A percentile compares a stretch with the other conserved stretches of the same genome.
phyloP scores from a whole-genome alignment of 2,888 invertebrate species.

The Terebella lapidaria region DNA sequence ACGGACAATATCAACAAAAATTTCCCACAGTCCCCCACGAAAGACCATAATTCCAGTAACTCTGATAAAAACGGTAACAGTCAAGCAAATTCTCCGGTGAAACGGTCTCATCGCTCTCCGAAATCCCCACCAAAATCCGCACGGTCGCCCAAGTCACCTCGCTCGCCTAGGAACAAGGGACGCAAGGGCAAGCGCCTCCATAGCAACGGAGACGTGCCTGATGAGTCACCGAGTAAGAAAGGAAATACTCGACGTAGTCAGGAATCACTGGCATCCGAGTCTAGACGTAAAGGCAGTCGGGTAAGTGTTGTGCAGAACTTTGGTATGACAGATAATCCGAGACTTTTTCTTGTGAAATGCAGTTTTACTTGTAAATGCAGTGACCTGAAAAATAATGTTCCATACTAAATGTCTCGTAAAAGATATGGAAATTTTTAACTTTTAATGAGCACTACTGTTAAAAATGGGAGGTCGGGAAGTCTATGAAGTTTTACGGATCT shows the following conservation, averaged over 20 bases:
- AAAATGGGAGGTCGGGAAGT: no score
- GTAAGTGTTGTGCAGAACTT: not conserved
- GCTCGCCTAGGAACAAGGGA: conserved; percentile 1
- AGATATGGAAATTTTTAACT: no score
- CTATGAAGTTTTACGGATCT: no score
- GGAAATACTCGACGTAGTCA: not conserved
- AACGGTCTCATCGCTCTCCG: not conserved
- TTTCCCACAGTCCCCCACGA: not conserved
- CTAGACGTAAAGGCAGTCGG: not conserved
- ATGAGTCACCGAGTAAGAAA: conserved; percentile 15
- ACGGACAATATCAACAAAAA: not conserved
- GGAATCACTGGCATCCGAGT: not conserved
- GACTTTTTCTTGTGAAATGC: no score
- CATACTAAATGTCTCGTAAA: no score
- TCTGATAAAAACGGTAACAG: conserved; percentile 11
- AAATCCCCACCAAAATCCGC: not conserved
- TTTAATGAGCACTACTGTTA: no score
- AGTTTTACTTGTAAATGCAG: no score
- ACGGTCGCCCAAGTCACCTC: conserved; percentile 3
- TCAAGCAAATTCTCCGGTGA: conserved; percentile 14
- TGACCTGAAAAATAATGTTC: no score
- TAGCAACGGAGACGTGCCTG: conserved; percentile 12
- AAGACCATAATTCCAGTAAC: not conserved
- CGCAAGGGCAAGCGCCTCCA: conserved; percentile 14
- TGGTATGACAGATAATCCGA: no score